Conservation (phyloP, 1,140 invertebrate species). For the Drosophila asahinai region DNA sequence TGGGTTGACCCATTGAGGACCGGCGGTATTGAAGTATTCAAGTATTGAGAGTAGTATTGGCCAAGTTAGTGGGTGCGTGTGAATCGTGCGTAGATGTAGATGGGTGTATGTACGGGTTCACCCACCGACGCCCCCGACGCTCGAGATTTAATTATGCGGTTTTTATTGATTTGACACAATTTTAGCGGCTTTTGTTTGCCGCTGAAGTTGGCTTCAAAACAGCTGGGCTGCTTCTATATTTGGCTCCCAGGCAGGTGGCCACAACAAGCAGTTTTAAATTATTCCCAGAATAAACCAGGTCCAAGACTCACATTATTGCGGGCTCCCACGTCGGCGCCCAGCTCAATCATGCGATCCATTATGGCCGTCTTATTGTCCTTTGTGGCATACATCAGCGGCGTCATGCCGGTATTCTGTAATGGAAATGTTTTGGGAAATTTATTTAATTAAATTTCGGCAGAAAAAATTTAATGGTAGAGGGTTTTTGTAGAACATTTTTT, state of each 20-base stretch:
- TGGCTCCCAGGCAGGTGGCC: conserved; percentile 28
- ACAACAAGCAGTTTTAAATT: conserved; percentile 30
- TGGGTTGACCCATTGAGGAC: conserved; percentile 64
- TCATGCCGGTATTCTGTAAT: conserved; percentile 94
- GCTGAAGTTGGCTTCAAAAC: conserved; percentile 21
- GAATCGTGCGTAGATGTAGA: conserved; percentile 52
- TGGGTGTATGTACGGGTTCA: conserved; percentile 15
- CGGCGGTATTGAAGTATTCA: conserved; percentile 26
- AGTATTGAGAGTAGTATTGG: conserved; percentile 12
- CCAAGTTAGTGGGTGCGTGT: conserved; percentile 27
- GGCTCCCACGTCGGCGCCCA: conserved; percentile 95
- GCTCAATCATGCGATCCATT: conserved; percentile 95
- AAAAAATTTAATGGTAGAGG: not conserved
- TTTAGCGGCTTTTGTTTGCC: conserved; percentile 58
- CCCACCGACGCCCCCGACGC: conserved; percentile 58
- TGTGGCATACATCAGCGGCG: conserved; percentile 97
- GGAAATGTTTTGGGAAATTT: not conserved
- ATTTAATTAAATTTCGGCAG: not conserved
- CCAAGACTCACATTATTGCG: conserved; percentile 93
- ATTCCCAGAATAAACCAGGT: conserved; percentile 24
- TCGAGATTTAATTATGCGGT: conserved; percentile 80
- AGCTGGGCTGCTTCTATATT: conserved; percentile 42
- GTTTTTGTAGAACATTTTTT: not conserved
- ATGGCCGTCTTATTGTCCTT: conserved; percentile 96
- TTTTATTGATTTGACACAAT: conserved; percentile 85